A percentile compares a stretch with the other conserved stretches of the same genome.
Conservation (phyloP, 2,888 invertebrate species). For the Drosophila picticornis region DNA sequence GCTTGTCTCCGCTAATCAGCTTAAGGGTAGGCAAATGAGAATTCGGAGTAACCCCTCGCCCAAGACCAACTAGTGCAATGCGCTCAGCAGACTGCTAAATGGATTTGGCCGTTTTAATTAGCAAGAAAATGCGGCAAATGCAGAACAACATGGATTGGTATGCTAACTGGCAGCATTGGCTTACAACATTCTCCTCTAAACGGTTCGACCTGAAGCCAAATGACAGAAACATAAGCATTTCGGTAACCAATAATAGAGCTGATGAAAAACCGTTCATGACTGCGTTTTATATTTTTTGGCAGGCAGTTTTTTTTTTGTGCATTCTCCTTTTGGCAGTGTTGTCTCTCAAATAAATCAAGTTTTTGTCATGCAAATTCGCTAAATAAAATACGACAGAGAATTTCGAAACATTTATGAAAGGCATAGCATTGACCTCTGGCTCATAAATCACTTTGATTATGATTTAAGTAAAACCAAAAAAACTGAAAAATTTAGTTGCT, state of each 20-base stretch:
- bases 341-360: slow-evolving; percentile 69
- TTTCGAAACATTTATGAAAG: slow-evolving; percentile 62
- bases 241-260: slow-evolving; percentile 26
- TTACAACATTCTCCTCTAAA: slow-evolving; percentile 3
- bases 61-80: slow-evolving; percentile 9
- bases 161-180: slow-evolving; percentile 9
- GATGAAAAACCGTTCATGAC: slow-evolving; percentile 23
- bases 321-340: slow-evolving; percentile 65
- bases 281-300: slow-evolving; percentile 51
- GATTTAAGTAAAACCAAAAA: slow-evolving; percentile 62
- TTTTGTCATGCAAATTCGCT: slow-evolving; percentile 65
- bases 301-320: slow-evolving; percentile 38
- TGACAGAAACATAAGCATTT: slow-evolving; percentile 22
- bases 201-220: slow-evolving; percentile 15
- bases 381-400: slow-evolving; percentile 52
- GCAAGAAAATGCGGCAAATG: slow-evolving; percentile 71
- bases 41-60: slow-evolving; percentile 6
- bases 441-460: slow-evolving; percentile 78
- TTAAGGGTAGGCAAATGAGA: slow-evolving; percentile 47
- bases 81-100: slow-evolving; percentile 60
- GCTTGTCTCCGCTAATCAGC: slow-evolving; percentile 66
- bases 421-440: slow-evolving; percentile 70
- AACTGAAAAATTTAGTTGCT: slow-evolving; percentile 52
- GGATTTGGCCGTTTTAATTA: slow-evolving; percentile 75
- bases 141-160: slow-evolving; percentile 38